phyloP scores from a whole-genome alignment of 2,113 vertebrate genomes.

The Polyodon spathula region DNA sequence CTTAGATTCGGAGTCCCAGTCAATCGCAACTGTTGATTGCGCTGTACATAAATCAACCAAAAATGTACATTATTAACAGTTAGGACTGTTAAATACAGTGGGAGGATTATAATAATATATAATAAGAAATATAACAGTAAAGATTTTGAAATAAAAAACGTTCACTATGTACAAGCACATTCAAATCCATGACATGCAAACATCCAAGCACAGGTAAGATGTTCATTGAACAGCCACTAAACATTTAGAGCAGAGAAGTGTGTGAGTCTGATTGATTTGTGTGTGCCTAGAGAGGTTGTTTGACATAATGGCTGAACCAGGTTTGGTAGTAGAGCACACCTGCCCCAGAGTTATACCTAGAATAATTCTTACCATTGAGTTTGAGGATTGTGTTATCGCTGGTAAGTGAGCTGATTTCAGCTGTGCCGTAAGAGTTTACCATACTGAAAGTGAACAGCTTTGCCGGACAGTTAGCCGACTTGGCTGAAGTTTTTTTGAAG shows the following conservation, averaged over 20 bases:
- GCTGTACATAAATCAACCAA: slow-evolving; percentile 63
- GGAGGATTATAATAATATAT: too few species aligned
- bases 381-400: slow-evolving; percentile 81
- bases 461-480: slow-evolving; percentile 34
- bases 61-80: too few species aligned
- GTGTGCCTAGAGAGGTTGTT: too few species aligned
- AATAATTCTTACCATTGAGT: slow-evolving; percentile 73
- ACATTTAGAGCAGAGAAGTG: too few species aligned
- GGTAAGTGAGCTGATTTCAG: slow-evolving; percentile 80
- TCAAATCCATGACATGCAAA: not conserved
- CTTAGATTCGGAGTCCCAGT: slow-evolving; percentile 80
- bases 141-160: not conserved
- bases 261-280: too few species aligned
- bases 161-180: not conserved
- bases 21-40: slow-evolving; percentile 83
- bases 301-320: too few species aligned
- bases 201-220: too few species aligned
- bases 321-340: too few species aligned
- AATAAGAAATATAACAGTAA: too few species aligned
- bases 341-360: too few species aligned
- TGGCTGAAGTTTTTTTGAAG: slow-evolving; percentile 24
- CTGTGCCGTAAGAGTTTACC: slow-evolving; percentile 87
- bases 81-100: too few species aligned
- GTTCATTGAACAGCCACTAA: too few species aligned
- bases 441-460: slow-evolving; percentile 82